These are phyloP conservation scores for Melanaphis sacchari DNA, from an alignment of 1,140 invertebrate species.

Conservation along the genomic window DNA sequence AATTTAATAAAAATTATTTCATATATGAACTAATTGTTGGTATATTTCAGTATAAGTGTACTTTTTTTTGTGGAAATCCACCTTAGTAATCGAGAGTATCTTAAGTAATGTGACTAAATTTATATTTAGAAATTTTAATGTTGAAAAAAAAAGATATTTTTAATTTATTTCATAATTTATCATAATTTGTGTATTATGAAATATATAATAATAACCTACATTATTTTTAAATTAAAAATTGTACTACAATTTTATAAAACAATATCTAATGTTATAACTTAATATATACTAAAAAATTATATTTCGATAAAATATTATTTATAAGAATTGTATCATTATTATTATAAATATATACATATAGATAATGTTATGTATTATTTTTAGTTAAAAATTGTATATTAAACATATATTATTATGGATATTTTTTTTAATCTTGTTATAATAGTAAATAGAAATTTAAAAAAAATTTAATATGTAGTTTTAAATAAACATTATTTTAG, in stretches of 20 bases:
- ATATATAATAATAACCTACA: background rate
- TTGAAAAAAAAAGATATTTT: no score
- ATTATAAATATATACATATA: background rate
- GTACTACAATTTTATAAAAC: background rate
- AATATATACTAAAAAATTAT: background rate
- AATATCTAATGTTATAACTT: background rate
- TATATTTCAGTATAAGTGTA: background rate
- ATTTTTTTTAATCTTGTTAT: background rate
- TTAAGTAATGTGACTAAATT: background rate
- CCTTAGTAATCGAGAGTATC: background rate
- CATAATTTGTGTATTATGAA: background rate
- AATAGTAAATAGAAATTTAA: background rate
- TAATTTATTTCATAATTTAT: no score
- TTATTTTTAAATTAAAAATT: background rate
- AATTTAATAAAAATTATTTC: no score
- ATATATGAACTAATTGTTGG: background rate
- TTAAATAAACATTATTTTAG: conserved; percentile 23
- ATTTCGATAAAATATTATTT: no score
- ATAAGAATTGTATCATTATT: background rate
- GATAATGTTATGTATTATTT: background rate
- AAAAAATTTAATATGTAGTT: background rate
- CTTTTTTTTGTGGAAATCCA: background rate
- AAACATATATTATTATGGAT: background rate
- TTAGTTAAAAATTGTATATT: background rate
- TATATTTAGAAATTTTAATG: no score